Conservation (phyloP, 1,140 invertebrate genomes). For the Xylocopa sonorina region DNA sequence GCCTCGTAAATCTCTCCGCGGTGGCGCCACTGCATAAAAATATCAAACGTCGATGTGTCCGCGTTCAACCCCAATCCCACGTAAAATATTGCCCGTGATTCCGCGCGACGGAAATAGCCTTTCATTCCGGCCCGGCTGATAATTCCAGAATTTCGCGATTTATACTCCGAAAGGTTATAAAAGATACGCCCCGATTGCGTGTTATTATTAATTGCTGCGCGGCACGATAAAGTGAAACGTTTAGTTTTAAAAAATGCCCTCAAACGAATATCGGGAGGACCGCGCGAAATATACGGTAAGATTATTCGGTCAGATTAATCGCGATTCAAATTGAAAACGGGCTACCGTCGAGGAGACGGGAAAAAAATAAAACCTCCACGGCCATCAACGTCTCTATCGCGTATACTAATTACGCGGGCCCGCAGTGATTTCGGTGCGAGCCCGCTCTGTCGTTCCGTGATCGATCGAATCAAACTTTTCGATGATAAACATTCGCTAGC, state of each 20-base stretch:
- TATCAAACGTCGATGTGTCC: slow-evolving; percentile 82
- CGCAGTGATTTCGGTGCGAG: slow-evolving; percentile 27
- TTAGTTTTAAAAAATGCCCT: slow-evolving; percentile 64
- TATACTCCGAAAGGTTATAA: slow-evolving; percentile 67
- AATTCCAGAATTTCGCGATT: slow-evolving; percentile 71
- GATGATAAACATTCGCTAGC: not conserved
- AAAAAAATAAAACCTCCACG: slow-evolving; percentile 35
- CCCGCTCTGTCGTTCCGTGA: slow-evolving; percentile 30
- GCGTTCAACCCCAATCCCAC: slow-evolving; percentile 77
- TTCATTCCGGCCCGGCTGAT: slow-evolving; percentile 71
- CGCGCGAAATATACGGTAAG: slow-evolving; percentile 50
- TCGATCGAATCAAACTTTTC: slow-evolving; percentile 17
- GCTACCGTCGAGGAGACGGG: slow-evolving; percentile 9
- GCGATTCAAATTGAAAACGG: slow-evolving; percentile 53
- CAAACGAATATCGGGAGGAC: slow-evolving; percentile 63
- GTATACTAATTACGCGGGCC: slow-evolving; percentile 42
- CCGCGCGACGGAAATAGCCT: slow-evolving; percentile 76
- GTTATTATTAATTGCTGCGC: slow-evolving; percentile 67
- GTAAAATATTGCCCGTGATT: slow-evolving; percentile 81
- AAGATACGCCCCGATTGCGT: slow-evolving; percentile 66
- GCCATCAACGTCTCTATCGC: slow-evolving; percentile 53
- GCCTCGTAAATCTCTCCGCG: slow-evolving; percentile 82
- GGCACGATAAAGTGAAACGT: slow-evolving; percentile 67
- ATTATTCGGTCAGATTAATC: slow-evolving; percentile 55
- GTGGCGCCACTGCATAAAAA: slow-evolving; percentile 82